Evolutionary conservation across 2,888 invertebrate genomes (phyloP).

Genomic region (Drosophila cracens): DNA sequence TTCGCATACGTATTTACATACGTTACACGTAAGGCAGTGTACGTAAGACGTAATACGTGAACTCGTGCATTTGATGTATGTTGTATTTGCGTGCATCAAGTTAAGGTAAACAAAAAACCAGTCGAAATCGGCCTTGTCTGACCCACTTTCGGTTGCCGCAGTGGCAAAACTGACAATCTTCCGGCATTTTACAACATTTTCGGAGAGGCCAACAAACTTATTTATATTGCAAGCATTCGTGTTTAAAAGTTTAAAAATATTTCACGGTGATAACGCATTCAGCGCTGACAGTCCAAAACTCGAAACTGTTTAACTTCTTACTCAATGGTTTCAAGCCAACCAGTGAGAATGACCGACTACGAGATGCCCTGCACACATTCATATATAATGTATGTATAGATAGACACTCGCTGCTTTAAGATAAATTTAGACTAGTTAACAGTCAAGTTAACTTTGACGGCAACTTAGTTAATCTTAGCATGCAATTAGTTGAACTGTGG

Average conservation of each 20-base stretch:
- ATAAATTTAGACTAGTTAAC: background rate
- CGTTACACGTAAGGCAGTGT: background rate
- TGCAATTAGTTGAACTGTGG: background rate
- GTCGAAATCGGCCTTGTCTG: constrained; percentile 82
- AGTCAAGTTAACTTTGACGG: background rate
- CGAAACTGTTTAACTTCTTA: background rate
- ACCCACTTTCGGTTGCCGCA: constrained; percentile 77
- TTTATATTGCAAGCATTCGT: constrained; percentile 50
- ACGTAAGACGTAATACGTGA: background rate
- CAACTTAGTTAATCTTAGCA: background rate
- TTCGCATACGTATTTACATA: background rate
- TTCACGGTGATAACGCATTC: constrained; percentile 43
- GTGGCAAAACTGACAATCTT: constrained; percentile 75
- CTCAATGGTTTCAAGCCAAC: background rate
- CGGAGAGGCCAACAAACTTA: constrained; percentile 53
- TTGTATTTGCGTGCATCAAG: constrained; percentile 20
- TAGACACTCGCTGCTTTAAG: background rate
- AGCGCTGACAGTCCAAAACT: constrained; percentile 40
- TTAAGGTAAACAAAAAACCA: constrained; percentile 57
- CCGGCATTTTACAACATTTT: constrained; percentile 74
- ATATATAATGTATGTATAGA: background rate
- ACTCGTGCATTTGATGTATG: constrained; percentile 4
- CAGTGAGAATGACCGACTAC: background rate
- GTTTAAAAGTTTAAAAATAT: constrained; percentile 45
- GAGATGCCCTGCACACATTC: background rate